Base-by-base conservation (phyloP, 2,888 invertebrate genomes). In the Clistopyga incitator region DNA sequence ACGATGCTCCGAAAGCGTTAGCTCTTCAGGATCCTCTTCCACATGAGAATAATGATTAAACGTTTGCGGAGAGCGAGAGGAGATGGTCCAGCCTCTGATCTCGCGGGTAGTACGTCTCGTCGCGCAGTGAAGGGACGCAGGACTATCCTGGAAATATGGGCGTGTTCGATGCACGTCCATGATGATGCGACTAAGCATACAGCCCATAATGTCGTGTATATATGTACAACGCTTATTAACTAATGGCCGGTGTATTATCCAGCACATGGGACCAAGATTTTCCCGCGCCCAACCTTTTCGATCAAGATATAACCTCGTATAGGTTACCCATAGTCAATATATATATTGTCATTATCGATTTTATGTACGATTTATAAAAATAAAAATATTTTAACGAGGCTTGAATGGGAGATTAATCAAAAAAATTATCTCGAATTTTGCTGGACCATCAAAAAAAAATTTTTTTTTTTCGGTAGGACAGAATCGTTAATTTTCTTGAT, bases 41-140 rank as follows among this genome's bases (percentile, higher is more conserved):
- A 54, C 47, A 45, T 54, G 81, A 80, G 88, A 81, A 86, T 81
- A 85, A 88, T 90, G 89, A 90, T 90, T 90, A 89, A 90, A 88
- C 85, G 87, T 84, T 88, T 81, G 84, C 61, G 29, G 76, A 56
- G 54, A 42, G 59, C 50, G 59, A 59, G 29, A 59, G 59, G 29
- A 59, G 59, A 29, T 75, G 61, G 67, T 23, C 76, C 67, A 77
- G 70, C 74, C 70, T 68, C 20, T 23, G 64, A 80, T 82, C 79
- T 68, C 68, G 59, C 70, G 68, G 74, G 76, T 65, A 50, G 76
- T 72, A 79, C 59, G 71, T 79, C n/a, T n/a, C 75, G 85, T 81
- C 81, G 71, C 81, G 71, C 64, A 71, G 81, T 67, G 59, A 77
- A 83, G 77, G 61, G 64, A 38, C 84, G 64, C 47, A 70, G 70